phyloP scores from a whole-genome alignment of 1,140 invertebrate species.

The Popillia japonica region DNA sequence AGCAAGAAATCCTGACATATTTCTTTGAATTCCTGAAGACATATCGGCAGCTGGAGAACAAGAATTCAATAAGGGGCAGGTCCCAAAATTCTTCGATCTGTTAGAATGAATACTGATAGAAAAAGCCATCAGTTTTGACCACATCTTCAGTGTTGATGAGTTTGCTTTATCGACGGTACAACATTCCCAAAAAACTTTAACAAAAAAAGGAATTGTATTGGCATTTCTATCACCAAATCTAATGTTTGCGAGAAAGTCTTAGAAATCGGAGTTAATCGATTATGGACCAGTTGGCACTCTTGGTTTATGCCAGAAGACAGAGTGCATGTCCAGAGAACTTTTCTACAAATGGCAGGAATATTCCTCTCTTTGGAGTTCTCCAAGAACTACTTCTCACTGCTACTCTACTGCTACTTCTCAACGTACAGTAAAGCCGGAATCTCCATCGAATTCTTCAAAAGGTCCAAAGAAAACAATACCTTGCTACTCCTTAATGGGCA shows the following conservation, averaged over 20 bases:
- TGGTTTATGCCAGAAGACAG: no score
- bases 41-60: no score
- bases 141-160: constrained; percentile 56
- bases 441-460: constrained; percentile 48
- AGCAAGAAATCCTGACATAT: constrained; percentile 42
- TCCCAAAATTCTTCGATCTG: background rate
- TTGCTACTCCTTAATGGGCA: no score
- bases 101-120: no score
- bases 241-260: constrained; percentile 36
- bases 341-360: no score
- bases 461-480: constrained; percentile 39
- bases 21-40: background rate
- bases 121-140: background rate
- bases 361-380: no score
- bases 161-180: constrained; percentile 52
- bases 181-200: constrained; percentile 51
- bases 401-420: no score
- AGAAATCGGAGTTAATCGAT: no score
- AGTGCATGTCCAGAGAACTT: no score
- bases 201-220: constrained; percentile 46
- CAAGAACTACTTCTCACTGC: no score
- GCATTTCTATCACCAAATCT: constrained; percentile 36
- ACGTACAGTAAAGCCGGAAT: no score
- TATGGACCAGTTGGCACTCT: no score
- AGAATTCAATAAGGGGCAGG: background rate